Base-by-base conservation (phyloP, 2,797 vertebrate genomes). In the Sorex maritimensis region DNA sequence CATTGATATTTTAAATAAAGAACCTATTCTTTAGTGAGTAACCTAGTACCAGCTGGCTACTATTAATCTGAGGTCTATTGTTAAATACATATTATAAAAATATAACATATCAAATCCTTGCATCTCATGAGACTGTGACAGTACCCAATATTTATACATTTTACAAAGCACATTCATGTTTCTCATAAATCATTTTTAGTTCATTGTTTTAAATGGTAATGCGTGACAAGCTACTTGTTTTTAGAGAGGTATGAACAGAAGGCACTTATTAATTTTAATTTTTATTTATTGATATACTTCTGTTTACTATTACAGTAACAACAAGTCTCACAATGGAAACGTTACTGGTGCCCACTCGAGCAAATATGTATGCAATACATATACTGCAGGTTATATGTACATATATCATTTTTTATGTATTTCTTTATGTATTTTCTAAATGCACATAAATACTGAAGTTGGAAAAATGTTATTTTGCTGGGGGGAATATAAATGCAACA, bases 1-100 rank as follows among this genome's bases (percentile, higher is more conserved):
- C 34, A 78, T 6, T 81, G 74, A 81, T 65, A 91, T 91, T 88
- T 80, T 80, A 88, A 87, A 46, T 78, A 23, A 82, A 90, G 34
- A 79, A 92, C 1, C 23, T 68, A 92, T 49, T 75, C 19, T 15
- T 89, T 30, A 78, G 81, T 23, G 92, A 90, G 94, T 15, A n/a
- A 81, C 2, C 30, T 61, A 23, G 12, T 63, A 67, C 55, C 55
- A 63, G 74, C 7, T 81, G 38, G 19, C 46, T 83, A 88, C 91
- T 65, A 85, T 46, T 85, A 92, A 77, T 79, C 15, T 52, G 71
- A 68, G 17, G 14, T 79, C n/a, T 78, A 26, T 52, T 85, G 80
- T 28, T 82, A 93, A 93, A 91, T 82, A 17, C 55, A 83, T 72
- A 55, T 1, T 55, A 17, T 68, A 77, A 0, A 38, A 81, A 77